Base-by-base conservation (phyloP, 2,888 invertebrate species). In the Neocrepidodera transversa region DNA sequence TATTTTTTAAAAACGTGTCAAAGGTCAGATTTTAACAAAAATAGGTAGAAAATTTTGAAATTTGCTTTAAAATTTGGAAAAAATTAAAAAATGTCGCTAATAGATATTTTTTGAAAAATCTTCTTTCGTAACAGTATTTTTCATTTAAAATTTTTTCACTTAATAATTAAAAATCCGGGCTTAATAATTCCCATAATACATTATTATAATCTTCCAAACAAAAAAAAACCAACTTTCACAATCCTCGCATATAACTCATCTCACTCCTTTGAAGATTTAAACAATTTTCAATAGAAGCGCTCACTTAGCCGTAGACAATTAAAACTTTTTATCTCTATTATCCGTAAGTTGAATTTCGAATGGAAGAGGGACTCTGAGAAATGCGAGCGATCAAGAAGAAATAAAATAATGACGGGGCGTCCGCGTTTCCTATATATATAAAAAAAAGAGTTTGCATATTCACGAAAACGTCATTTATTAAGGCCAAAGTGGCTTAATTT, bases 391-490 rank as follows among this genome's bases (percentile, higher is more conserved):
- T 62, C 64, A 48, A 35, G 60, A 53, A 50, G 63, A 57, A 62
- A 66, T 67, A 58, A 67, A 68, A 68, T 66, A 65, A 67, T 66
- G 64, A 62, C 54, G 65, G 64, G 54, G 47, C 63, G 62, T 23
- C 23, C 17, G 20, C 10, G 18, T 28, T n/a, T 23, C 45, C 28
- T 23, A 68, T 67, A 60, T n/a, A n/a, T n/a, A n/a, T n/a, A n/a
- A n/a, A 68, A 66, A 64, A 68, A 68, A 60, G 64, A 68, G 66
- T 69, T 68, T 68, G 69, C 69, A 69, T 70, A 71, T 70, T 69
- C 68, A 68, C 64, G 63, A 54, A 62, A 61, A 71, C 68, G 68
- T 68, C 68, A 67, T 64, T 69, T 69, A 69, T 69, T 69, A 68
- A 68, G n/a, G 67, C 58, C 58, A 66, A 69, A 62, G 67, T 68